Base-by-base conservation (phyloP, 2,113 vertebrate genomes). In the Ceyx melanurus region DNA sequence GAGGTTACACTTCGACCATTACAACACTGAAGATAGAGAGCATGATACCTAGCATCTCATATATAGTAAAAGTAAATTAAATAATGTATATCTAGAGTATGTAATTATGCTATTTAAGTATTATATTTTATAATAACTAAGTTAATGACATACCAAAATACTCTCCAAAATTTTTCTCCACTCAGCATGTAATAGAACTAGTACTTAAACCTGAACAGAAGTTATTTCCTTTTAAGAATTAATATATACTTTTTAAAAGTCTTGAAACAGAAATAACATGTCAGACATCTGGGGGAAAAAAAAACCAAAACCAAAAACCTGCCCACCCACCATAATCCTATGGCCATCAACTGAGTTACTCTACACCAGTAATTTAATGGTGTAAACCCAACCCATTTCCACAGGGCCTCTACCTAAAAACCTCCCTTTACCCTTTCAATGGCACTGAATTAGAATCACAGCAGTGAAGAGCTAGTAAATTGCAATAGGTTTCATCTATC, bases 81-180 rank as follows among this genome's bases (percentile, higher is more conserved):
- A 66, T 57, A 54, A 64, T 56, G 37, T 29, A 2, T 43, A 75
- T 28, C 15, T 42, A 14, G 72, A 77, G 20, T 46, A 65, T 18
- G 17, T n/a, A 86, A 88, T 72, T 76, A 65, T 35, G 40, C 35
- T 88, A 70, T 74, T 83, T 84, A 84, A 83, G 31, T 45, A 40
- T 67, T 65, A 91, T 64, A 74, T 42, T 43, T 89, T 48, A 42
- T 78, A 70, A 89, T 35, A 74, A 82, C 82, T 76, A 92, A 88
- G 21, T 73, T 89, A 94, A 95, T 23, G 28, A 43, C 37, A 92
- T 43, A 71, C 17, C 33, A 77, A 92, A 96, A 70, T 82, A 75
- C n/a, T 72, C 48, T 45, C 82, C 62, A 48, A 78, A 77, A 75
- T n/a, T 11, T 50, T 78, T 80, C 43, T 85, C 82, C 42, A 33